Evolutionary conservation across 2,888 invertebrate genomes (phyloP).

Genomic region (Prosopocoilus inquinatus): DNA sequence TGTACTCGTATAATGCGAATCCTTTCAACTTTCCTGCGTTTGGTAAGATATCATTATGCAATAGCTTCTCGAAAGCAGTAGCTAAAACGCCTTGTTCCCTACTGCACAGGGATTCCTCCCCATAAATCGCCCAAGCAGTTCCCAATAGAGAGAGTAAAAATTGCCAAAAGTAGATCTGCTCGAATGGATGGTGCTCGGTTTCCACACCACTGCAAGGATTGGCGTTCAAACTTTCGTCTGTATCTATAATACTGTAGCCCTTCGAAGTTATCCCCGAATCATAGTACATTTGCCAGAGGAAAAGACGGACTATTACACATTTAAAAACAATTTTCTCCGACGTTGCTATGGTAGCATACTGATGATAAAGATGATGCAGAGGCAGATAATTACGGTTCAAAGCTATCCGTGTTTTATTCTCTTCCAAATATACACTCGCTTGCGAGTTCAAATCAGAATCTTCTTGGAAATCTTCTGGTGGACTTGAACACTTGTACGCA

Average conservation of each 20-base stretch:
- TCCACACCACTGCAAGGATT: constrained; percentile 54
- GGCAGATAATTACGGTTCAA: constrained; percentile 40
- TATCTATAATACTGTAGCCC: constrained; percentile 54
- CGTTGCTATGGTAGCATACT: constrained; percentile 55
- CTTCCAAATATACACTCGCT: constrained; percentile 43
- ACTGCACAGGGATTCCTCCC: constrained; percentile 43
- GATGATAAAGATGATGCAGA: constrained; percentile 55
- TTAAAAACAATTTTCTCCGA: constrained; percentile 45
- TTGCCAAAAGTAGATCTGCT: constrained; percentile 63
- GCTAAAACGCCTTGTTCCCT: constrained; percentile 54
- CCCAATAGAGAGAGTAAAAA: constrained; percentile 58
- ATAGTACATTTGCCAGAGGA: constrained; percentile 61
- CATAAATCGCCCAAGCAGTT: constrained; percentile 53
- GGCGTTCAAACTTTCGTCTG: constrained; percentile 53
- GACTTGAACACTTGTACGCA: constrained; percentile 6
- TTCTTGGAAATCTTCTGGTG: constrained; percentile 34
- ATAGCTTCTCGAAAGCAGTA: constrained; percentile 55
- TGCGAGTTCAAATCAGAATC: constrained; percentile 30
- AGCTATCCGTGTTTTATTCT: constrained; percentile 51
- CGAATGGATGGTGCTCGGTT: constrained; percentile 57
- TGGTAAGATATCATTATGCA: constrained; percentile 53
- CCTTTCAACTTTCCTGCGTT: constrained; percentile 46
- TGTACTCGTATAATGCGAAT: constrained; percentile 27
- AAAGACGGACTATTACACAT: constrained; percentile 55
- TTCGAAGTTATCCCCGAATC: constrained; percentile 56